Percentiles rank a stretch among this genome's conserved stretches.
phyloP scores from a whole-genome alignment of 2,113 vertebrate species.

The Coreoperca whiteheadi region DNA sequence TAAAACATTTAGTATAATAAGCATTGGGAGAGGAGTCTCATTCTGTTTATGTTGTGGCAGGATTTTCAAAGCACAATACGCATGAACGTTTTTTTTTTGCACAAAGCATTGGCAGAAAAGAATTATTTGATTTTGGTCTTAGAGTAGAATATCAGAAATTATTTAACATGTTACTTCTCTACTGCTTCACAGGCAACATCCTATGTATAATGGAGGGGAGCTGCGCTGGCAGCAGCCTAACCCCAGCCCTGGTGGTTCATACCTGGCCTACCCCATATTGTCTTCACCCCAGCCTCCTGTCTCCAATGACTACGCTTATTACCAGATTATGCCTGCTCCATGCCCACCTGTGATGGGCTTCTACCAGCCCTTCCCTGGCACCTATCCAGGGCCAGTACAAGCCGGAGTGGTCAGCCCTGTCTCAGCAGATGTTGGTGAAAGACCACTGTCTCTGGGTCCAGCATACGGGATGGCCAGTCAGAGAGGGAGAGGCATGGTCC shows the following conservation, averaged over 20 bases:
- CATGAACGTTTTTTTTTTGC: background rate
- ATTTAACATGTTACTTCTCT: background rate
- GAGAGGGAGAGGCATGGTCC: conserved; percentile 87
- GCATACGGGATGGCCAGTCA: conserved; percentile 86
- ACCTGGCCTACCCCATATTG: conserved; percentile 96
- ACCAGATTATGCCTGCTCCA: conserved; percentile 95
- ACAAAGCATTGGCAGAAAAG: background rate
- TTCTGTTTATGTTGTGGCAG: background rate
- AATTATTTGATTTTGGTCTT: background rate
- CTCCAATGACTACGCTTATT: conserved; percentile 95
- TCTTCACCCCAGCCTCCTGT: conserved; percentile 93
- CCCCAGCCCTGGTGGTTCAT: conserved; percentile 90
- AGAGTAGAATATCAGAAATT: background rate
- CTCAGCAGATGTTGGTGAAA: conserved; percentile 89
- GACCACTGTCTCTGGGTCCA: conserved; percentile 84
- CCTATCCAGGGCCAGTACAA: conserved; percentile 90
- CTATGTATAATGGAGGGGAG: conserved; percentile 92
- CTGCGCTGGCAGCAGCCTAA: conserved; percentile 96
- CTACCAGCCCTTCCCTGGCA: conserved; percentile 93
- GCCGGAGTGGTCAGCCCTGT: conserved; percentile 87
- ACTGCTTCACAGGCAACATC: conserved; percentile 88
- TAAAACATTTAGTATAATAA: background rate
- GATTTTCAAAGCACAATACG: background rate
- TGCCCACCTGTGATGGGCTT: conserved; percentile 98
- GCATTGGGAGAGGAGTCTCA: background rate